A percentile compares a stretch with the other conserved stretches of the same genome.
These are phyloP conservation scores for Thereva unica DNA, from an alignment of 2,888 invertebrate species.

Conservation along the genomic window DNA sequence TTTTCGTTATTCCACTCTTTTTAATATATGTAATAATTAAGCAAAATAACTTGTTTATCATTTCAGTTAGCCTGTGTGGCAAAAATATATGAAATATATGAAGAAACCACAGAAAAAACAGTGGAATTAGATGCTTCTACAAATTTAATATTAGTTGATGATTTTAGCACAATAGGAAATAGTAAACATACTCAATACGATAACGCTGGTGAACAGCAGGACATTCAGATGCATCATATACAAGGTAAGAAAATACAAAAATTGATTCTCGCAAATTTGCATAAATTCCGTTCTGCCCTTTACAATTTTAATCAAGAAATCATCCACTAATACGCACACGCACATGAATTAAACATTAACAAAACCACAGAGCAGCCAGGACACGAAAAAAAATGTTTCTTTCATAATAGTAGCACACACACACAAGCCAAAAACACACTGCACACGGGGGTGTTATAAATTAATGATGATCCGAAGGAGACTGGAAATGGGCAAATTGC, in stretches of 20 bases:
- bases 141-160: conserved; percentile 42
- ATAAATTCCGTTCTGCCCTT: too few relatives aligned
- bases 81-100: conserved; percentile 41
- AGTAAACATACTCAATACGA: conserved; percentile 38
- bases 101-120: conserved; percentile 38
- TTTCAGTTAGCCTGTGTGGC: conserved; percentile 42
- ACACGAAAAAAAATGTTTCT: neutral
- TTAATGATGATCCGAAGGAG: too few relatives aligned
- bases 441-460: too few relatives aligned
- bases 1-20: neutral
- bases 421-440: too few relatives aligned
- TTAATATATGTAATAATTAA: neutral
- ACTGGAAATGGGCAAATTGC: neutral
- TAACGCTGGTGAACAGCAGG: conserved; percentile 29
- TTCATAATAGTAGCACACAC: neutral
- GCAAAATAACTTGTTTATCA: neutral
- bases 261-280: neutral
- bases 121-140: conserved; percentile 41
- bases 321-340: too few relatives aligned
- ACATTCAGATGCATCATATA: conserved; percentile 43
- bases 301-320: too few relatives aligned
- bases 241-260: conserved; percentile 35
- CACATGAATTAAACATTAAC: too few relatives aligned
- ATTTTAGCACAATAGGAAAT: conserved; percentile 37
- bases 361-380: neutral